Evolutionary conservation across 2,113 vertebrate species (phyloP).

Genomic region (Strix aluco): DNA sequence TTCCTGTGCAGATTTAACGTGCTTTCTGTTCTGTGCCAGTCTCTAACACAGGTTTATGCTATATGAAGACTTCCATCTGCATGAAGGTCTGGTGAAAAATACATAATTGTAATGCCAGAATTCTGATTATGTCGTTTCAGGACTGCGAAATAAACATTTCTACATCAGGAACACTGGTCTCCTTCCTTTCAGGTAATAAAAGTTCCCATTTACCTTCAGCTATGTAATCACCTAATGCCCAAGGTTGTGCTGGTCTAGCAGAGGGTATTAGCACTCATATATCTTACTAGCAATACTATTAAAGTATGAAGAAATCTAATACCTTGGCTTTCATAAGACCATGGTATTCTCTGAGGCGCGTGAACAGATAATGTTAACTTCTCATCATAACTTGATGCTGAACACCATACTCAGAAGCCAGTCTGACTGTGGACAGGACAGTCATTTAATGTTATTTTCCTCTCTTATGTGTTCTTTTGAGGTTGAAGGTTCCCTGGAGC

Average conservation of each 20-base stretch:
- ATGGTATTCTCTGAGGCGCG: not conserved
- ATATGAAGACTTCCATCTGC: not conserved
- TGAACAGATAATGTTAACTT: not conserved
- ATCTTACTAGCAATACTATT: not conserved
- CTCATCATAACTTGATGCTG: not conserved
- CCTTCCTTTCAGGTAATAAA: not conserved
- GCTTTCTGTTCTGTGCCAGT: not conserved
- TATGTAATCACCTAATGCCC: not conserved
- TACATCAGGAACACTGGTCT: not conserved
- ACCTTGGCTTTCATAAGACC: not conserved
- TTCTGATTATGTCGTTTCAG: not conserved
- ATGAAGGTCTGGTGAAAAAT: not conserved
- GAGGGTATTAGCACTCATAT: not conserved
- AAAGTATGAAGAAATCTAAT: not conserved
- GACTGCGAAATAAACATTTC: not conserved
- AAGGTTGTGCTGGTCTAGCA: not conserved
- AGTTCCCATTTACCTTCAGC: not conserved
- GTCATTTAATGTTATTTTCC: not conserved
- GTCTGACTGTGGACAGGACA: not conserved
- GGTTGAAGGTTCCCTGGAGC: not conserved
- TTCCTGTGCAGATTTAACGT: not conserved
- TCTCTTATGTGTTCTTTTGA: not conserved
- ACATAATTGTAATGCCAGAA: not conserved
- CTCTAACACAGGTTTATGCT: not conserved
- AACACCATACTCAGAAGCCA: not conserved